phyloP scores from a whole-genome alignment of 1,140 invertebrate species.

The Aphelenchoides avenae region DNA sequence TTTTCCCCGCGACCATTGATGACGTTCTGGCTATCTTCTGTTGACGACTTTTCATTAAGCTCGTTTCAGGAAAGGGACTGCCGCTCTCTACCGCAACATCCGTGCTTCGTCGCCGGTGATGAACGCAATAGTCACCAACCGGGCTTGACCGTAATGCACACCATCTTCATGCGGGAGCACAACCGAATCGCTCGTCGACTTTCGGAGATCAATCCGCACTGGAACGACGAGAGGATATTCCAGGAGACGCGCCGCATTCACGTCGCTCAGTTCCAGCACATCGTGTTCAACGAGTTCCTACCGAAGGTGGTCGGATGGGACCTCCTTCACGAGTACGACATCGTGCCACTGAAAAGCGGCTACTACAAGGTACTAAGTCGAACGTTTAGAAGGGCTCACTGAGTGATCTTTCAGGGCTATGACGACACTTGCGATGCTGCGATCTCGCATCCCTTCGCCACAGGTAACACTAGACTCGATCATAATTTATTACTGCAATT shows the following conservation, averaged over 20 bases:
- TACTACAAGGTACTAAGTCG: constrained; percentile 35
- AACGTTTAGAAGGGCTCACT: neutral
- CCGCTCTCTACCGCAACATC: constrained; percentile 37
- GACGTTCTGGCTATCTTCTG: constrained; percentile 33
- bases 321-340: constrained; percentile 41
- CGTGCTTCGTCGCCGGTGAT: constrained; percentile 51
- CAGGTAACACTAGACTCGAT: neutral
- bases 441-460: constrained; percentile 44
- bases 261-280: constrained; percentile 46
- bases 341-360: constrained; percentile 41
- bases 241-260: constrained; percentile 78
- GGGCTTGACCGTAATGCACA: constrained; percentile 73
- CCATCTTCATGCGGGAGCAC: constrained; percentile 72
- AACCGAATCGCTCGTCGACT: constrained; percentile 60
- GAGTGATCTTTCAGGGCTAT: constrained; percentile 20
- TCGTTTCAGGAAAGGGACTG: constrained; percentile 43
- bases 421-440: constrained; percentile 43
- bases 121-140: constrained; percentile 54
- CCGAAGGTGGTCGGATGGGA: constrained; percentile 57
- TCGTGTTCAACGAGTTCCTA: constrained; percentile 60
- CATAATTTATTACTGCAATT: too few species aligned
- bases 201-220: constrained; percentile 62
- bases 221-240: constrained; percentile 64
- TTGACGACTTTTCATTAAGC: constrained; percentile 76
- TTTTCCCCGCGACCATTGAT: neutral